phyloP scores from a whole-genome alignment of 1,140 invertebrate genomes.

The Parapsyche elsis region DNA sequence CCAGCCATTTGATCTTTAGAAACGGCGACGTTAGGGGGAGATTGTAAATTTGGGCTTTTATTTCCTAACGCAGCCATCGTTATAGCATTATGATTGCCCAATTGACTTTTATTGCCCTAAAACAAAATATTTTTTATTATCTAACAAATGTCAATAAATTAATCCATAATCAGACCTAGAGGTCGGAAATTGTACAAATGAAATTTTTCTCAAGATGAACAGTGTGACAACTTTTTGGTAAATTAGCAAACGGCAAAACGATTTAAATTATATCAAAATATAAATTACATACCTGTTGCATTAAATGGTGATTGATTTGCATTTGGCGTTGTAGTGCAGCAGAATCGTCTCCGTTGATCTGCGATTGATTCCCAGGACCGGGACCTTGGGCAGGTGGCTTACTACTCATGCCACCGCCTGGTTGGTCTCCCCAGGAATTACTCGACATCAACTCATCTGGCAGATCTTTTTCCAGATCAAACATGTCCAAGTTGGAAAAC shows the following conservation, averaged over 20 bases:
- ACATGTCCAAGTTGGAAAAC: slow-evolving; percentile 83
- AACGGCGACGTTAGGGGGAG: slow-evolving; percentile 78
- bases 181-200: no score
- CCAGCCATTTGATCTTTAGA: slow-evolving; percentile 67
- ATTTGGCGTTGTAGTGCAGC: slow-evolving; percentile 69
- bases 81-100: slow-evolving; percentile 78
- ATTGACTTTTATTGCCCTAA: slow-evolving; percentile 76
- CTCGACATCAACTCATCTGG: slow-evolving; percentile 89
- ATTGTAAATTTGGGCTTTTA: slow-evolving; percentile 85
- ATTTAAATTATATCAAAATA: background rate
- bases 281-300: slow-evolving; percentile 63
- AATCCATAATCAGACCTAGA: no score
- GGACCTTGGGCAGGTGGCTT: slow-evolving; percentile 82
- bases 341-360: slow-evolving; percentile 76
- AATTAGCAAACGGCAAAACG: background rate
- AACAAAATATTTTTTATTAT: no score
- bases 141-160: no score
- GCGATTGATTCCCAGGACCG: slow-evolving; percentile 67
- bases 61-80: slow-evolving; percentile 77
- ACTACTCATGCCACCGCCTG: slow-evolving; percentile 67
- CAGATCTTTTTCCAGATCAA: slow-evolving; percentile 90
- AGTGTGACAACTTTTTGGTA: background rate
- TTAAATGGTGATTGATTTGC: slow-evolving; percentile 74
- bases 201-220: background rate
- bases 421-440: slow-evolving; percentile 76